phyloP scores from a whole-genome alignment of 1,140 invertebrate species.

The Sitobion miscanthi region DNA sequence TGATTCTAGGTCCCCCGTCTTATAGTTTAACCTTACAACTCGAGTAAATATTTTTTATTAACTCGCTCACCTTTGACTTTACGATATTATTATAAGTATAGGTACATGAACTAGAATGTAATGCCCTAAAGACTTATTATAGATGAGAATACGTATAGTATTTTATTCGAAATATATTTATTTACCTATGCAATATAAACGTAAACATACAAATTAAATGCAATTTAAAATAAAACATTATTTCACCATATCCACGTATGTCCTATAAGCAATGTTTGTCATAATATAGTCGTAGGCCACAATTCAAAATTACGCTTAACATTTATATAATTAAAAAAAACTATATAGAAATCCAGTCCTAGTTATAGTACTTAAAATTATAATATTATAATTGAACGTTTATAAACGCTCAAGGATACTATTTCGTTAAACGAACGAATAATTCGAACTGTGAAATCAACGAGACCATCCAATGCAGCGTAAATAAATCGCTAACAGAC shows the following conservation, averaged over 20 bases:
- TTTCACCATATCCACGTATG: background rate
- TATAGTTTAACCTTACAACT: background rate
- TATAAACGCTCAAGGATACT: background rate
- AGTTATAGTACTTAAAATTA: background rate
- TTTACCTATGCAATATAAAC: background rate
- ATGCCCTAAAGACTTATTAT: background rate
- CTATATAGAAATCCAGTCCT: background rate
- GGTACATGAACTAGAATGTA: background rate
- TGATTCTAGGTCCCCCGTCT: background rate
- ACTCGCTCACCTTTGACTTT: background rate
- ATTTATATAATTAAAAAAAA: background rate
- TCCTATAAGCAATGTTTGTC: background rate
- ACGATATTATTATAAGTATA: background rate
- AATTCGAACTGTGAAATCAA: background rate
- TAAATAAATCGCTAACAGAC: background rate
- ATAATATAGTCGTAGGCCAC: background rate
- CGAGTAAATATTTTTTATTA: background rate
- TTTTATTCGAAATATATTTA: background rate
- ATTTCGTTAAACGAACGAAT: background rate
- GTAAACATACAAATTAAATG: background rate
- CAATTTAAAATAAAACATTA: background rate
- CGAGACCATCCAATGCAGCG: background rate
- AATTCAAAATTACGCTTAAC: background rate
- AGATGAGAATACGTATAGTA: background rate
- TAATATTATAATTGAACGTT: background rate